Evolutionary conservation across 2,113 vertebrate species (phyloP).

Genomic region (Sardina pilchardus): DNA sequence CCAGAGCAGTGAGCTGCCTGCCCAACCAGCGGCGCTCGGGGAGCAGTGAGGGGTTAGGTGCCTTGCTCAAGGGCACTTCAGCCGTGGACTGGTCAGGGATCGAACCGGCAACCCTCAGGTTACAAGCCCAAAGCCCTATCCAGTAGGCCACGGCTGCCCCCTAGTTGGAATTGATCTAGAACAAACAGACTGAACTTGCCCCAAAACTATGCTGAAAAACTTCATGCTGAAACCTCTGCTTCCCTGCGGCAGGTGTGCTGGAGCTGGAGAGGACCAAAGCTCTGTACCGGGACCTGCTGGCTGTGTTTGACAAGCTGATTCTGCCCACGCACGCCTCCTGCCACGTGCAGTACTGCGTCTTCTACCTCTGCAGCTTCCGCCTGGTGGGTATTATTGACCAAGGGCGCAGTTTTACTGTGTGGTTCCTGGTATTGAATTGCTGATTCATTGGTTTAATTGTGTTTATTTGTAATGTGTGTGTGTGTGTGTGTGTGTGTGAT

Average conservation of each 20-base stretch:
- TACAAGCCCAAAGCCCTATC: no score
- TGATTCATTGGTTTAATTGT: background rate
- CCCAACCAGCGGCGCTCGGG: no score
- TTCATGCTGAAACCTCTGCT: no score
- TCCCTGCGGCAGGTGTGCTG: constrained; percentile 72
- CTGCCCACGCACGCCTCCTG: constrained; percentile 91
- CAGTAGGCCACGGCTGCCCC: no score
- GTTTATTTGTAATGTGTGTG: background rate
- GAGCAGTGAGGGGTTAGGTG: no score
- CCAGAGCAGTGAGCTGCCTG: no score
- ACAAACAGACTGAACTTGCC: no score
- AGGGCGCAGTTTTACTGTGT: background rate
- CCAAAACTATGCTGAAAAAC: no score
- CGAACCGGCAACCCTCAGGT: no score
- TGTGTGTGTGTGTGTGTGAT: background rate
- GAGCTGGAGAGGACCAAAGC: constrained; percentile 80
- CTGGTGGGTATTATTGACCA: constrained; percentile 78
- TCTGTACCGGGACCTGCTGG: constrained; percentile 85
- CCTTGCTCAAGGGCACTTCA: no score
- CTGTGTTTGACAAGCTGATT: constrained; percentile 90
- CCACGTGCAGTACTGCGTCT: constrained; percentile 90
- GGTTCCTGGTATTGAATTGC: background rate
- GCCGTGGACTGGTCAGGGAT: no score
- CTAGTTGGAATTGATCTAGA: no score
- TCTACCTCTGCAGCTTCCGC: constrained; percentile 95